A percentile compares a stretch with the other conserved stretches of the same genome.
These are phyloP conservation scores for Apis mellifera DNA, from an alignment of 1,140 invertebrate species.

Conservation along the genomic window Amel_HAv3.1 CM009945.2:5253001-5253500, in stretches of 20 bases:
- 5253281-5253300: constrained; percentile 67
- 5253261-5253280: constrained; percentile 51
- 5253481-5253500: constrained; percentile 32
- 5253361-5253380: not conserved
- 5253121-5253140: constrained; percentile 59
- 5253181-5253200: constrained; percentile 60
- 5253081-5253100: constrained; percentile 43
- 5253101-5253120: constrained; percentile 61
- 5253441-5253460: not conserved
- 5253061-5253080: not conserved
- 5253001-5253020: no score
- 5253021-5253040: constrained; percentile 38
- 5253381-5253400: not conserved
- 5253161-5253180: constrained; percentile 14
- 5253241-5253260: constrained; percentile 57
- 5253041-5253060: constrained; percentile 21
- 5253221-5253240: constrained; percentile 59
- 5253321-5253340: constrained; percentile 64
- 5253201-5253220: constrained; percentile 68
- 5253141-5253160: constrained; percentile 57
- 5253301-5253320: constrained; percentile 63
- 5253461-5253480: not conserved
- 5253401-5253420: not conserved
- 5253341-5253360: constrained; percentile 72
- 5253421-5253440: no score